Percentiles rank a stretch among this genome's conserved stretches.
Evolutionary conservation across 2,113 vertebrate genomes (phyloP).

Genomic region (Tautogolabrus adspersus): DNA sequence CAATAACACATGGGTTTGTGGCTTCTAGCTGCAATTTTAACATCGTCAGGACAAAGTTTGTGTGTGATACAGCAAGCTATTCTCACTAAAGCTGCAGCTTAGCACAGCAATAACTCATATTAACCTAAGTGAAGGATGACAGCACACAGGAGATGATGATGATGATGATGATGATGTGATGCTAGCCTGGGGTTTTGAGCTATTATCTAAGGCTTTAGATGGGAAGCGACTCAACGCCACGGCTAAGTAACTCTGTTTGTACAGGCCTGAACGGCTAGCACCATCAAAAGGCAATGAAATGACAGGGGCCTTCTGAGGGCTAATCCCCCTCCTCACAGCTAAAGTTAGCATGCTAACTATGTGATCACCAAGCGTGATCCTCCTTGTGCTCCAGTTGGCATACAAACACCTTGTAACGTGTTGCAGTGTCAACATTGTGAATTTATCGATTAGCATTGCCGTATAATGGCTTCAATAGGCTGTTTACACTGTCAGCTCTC

Average conservation of each 20-base stretch:
- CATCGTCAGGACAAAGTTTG: slow-evolving; percentile 29
- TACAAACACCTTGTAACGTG: slow-evolving; percentile 3
- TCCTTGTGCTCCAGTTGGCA: slow-evolving; percentile 2
- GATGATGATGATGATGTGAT: slow-evolving; percentile 24
- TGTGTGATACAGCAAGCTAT: slow-evolving; percentile 23
- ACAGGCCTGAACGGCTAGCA: slow-evolving; percentile 56
- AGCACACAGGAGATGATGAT: slow-evolving; percentile 8
- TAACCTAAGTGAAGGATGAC: slow-evolving; percentile 13
- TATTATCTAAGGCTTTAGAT: neutral
- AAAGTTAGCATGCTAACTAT: slow-evolving; percentile 71
- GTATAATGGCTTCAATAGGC: slow-evolving; percentile 1
- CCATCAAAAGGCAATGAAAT: slow-evolving; percentile 63
- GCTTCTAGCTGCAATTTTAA: slow-evolving; percentile 41
- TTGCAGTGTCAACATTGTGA: neutral
- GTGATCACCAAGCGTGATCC: slow-evolving; percentile 30
- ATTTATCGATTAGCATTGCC: neutral
- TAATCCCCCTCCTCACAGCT: slow-evolving; percentile 68
- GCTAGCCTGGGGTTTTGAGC: slow-evolving; percentile 4
- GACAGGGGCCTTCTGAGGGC: slow-evolving; percentile 72
- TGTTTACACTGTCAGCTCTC: slow-evolving; percentile 10
- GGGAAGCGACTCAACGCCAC: slow-evolving; percentile 1
- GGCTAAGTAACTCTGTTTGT: slow-evolving; percentile 15
- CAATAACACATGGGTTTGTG: slow-evolving; percentile 40
- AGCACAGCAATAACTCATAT: slow-evolving; percentile 9
- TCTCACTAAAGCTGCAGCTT: slow-evolving; percentile 20